Percentiles rank a stretch among this genome's conserved stretches.
Conservation (phyloP, 2,797 vertebrate species). For the Crocidura indochinensis region DNA sequence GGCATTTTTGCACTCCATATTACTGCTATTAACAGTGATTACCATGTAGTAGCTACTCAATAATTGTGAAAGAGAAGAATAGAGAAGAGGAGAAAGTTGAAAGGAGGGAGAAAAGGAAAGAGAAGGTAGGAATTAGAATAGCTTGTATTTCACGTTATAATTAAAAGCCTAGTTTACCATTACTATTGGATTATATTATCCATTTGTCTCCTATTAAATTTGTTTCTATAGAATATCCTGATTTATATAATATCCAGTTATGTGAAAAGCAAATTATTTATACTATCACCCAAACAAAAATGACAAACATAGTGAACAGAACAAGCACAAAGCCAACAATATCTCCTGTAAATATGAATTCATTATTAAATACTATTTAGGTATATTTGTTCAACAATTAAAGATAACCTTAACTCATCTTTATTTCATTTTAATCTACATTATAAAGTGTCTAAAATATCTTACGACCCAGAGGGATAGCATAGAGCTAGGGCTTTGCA, state of each 20-base stretch:
- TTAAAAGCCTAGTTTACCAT: background rate
- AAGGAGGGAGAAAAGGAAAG: background rate
- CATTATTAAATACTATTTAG: conserved; percentile 13
- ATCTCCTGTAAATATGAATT: background rate
- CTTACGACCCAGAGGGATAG: no score
- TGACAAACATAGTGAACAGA: conserved; percentile 2
- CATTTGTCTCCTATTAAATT: background rate
- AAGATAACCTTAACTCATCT: background rate
- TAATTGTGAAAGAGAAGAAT: background rate
- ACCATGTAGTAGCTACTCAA: background rate
- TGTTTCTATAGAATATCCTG: background rate
- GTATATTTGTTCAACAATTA: conserved; percentile 28
- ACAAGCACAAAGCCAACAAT: conserved; percentile 18
- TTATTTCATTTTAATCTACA: conserved; percentile 1
- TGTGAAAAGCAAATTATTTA: conserved; percentile 32
- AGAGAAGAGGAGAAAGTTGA: background rate
- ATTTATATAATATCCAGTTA: background rate
- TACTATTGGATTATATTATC: conserved; percentile 35
- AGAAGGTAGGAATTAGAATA: background rate
- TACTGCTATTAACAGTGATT: background rate
- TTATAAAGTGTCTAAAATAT: background rate
- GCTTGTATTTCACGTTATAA: conserved; percentile 9
- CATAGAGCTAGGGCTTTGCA: no score
- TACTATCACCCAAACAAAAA: conserved; percentile 36
- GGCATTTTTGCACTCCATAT: background rate